Evolutionary conservation across 2,113 vertebrate genomes (phyloP), one percentile per base, ranked within the genome.

Genomic region (Cinclus cinclus): DNA sequence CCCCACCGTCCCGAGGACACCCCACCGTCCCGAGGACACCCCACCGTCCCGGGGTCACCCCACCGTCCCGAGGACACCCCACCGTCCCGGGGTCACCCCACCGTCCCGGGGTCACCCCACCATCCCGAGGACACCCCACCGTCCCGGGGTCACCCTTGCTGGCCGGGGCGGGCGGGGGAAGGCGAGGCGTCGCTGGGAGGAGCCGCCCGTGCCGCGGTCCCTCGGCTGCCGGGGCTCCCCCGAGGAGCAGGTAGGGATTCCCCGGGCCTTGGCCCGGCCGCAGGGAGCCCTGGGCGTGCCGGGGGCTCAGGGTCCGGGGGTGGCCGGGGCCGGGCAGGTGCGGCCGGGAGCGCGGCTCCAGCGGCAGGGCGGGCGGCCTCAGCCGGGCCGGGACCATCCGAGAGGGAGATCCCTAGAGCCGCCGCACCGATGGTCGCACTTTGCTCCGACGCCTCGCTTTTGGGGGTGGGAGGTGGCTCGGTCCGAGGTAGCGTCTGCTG

Each of bases 101-200:
- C n/a, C n/a, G n/a, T n/a, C 22, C 24, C 16, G 8, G 16, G 24
- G 27, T 6, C 25, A 0, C 22, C 18, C 3, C 55, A 1, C 4
- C 4, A 7, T 3, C 2, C 17, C 1, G 18, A 37, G 21, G 21
- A 0, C 27, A 3, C 1, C n/a, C n/a, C n/a, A n/a, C n/a, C n/a
- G n/a, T n/a, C n/a, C n/a, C n/a, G n/a, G n/a, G n/a, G n/a, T n/a
- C n/a, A n/a, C n/a, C n/a, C n/a, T n/a, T n/a, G n/a, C n/a, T n/a
- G n/a, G n/a, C n/a, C n/a, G n/a, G n/a, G n/a, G n/a, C 52, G 8
- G 69, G 19, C 18, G 9, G 11, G 27, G 47, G 8, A 30, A 7
- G 4, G 15, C 6, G 87, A 52, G 27, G 27, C 6, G 6, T 4
- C 7, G 9, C 14, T 2, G 69, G 19, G 20, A 19, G 21, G 20